Evolutionary conservation across 2,888 invertebrate genomes (phyloP).

Genomic region (Leptogaster cylindrica): DNA sequence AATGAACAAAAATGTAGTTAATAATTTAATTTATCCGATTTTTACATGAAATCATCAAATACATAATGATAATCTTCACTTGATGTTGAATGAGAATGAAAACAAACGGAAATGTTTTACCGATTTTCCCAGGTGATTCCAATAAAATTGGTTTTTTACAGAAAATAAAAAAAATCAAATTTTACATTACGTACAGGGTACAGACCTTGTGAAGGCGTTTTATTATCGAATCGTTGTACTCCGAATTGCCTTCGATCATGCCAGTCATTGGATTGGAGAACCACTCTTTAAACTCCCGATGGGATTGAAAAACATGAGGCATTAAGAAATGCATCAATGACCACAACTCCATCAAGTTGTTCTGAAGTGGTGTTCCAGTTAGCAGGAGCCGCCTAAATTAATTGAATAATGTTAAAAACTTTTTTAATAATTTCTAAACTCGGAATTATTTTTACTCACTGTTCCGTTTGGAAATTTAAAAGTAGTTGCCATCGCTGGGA

Average conservation of each 20-base stretch:
- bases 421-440: slow-evolving; percentile 23
- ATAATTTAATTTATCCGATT: neutral
- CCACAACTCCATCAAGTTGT: slow-evolving; percentile 96
- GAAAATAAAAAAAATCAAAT: slow-evolving; percentile 36
- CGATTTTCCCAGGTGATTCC: too few relatives aligned
- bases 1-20: neutral
- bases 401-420: slow-evolving; percentile 45
- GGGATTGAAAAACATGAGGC: slow-evolving; percentile 96
- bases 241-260: slow-evolving; percentile 92
- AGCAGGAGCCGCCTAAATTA: slow-evolving; percentile 77
- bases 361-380: slow-evolving; percentile 95
- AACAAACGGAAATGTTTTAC: too few relatives aligned
- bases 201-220: slow-evolving; percentile 86
- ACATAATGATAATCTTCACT: too few relatives aligned
- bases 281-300: slow-evolving; percentile 97
- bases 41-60: too few relatives aligned
- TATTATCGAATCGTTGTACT: slow-evolving; percentile 89
- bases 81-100: too few relatives aligned
- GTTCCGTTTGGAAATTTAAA: slow-evolving; percentile 90
- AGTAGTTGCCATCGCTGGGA: slow-evolving; percentile 98
- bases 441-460: slow-evolving; percentile 65
- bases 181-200: slow-evolving; percentile 50
- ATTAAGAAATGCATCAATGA: slow-evolving; percentile 98
- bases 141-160: neutral
- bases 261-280: slow-evolving; percentile 96